Evolutionary conservation across 2,797 vertebrate species (phyloP), one percentile per base, ranked within the genome.

Genomic region (Pseudomugil gertrudae): DNA sequence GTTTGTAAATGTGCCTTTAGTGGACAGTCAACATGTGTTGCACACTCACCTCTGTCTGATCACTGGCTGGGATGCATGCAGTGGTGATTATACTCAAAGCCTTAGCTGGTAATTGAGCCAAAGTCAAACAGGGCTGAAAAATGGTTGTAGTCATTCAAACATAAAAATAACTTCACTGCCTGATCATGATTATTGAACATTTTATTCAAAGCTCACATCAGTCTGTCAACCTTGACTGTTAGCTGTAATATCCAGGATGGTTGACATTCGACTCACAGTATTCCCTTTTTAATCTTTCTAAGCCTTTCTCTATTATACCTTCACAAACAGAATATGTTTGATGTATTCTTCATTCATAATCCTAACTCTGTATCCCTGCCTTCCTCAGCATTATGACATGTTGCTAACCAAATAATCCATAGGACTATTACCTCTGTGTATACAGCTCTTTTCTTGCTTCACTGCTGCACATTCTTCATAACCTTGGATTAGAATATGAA

Each of bases 11-110:
- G 38, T 56, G 63, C 61, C 66, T 29, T 3, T 43, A 27, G 77
- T 74, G 66, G 83, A 88, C 83, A 74, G 66, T 21, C 32, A 58
- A 57, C 89, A 86, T 91, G 85, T 88, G 87, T 66, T 82, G 35
- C 80, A 78, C 79, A 71, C 62, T 62, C 47, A 60, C 50, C 63
- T 57, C 36, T 57, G 84, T 78, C 69, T 75, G 71, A 84, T 81
- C 78, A 80, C 26, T 70, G 61, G 50, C 66, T 5, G 3, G 14
- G 13, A 35, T 56, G 55, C 69, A 63, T 43, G 29, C 57, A 60
- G 50, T 55, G 52, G 23, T 72, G 57, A 19, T 30, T 15, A 3
- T 63, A 45, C n/a, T 45, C n/a, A 1, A 23, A 53, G 35, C 69
- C 23, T 30, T 52, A 35, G 17, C 43, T 51, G 2, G 61, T 23